Evolutionary conservation across 2,888 invertebrate genomes (phyloP), one percentile per base, ranked within the genome.

Genomic region (Crepidodera aurea): DNA sequence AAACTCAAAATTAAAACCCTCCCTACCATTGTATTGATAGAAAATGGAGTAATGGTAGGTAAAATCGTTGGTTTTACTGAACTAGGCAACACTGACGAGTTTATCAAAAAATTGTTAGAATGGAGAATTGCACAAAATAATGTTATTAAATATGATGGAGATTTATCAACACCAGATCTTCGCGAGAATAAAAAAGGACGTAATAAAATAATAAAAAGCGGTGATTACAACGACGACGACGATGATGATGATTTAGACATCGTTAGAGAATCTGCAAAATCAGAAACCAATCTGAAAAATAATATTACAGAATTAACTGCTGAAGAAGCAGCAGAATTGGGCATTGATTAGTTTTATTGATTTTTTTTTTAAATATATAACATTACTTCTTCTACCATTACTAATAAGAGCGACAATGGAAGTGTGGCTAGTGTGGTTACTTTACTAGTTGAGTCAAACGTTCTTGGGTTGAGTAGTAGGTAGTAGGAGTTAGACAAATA

Each of bases 31-130:
- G 91, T 91, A 1, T 82, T 97, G 40, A 88, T 96, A 46, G 89
- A 90, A 74, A 91, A 94, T 69, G 91, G 92, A 3, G 92, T 95
- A 81, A 93, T 94, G 10, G 90, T 90, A 71, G 98, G 98, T 82
- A 96, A 93, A 80, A 88, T 98, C 56, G 90, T 97, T 1, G 98
- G 98, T 10, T 98, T 98, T 83, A 92, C 93, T 1, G 94, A 96
- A 72, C 83, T 98, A 62, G 98, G 98, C 4, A 96, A 96, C 77
- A 84, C 90, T 46, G 97, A 98, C 79, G 97, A 98, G 77, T 98
- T 97, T 83, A 85, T 90, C 18, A 97, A 96, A 0, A 95, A 94
- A 68, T 87, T 92, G 83, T 81, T 98, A 69, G 96, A 96, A 83
- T 95, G 95, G 94, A 84, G 97, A 74, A 88, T 98, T 71, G 96